Evolutionary conservation across 1,140 invertebrate species (phyloP).

Genomic region (Xylocopa sonorina): DNA sequence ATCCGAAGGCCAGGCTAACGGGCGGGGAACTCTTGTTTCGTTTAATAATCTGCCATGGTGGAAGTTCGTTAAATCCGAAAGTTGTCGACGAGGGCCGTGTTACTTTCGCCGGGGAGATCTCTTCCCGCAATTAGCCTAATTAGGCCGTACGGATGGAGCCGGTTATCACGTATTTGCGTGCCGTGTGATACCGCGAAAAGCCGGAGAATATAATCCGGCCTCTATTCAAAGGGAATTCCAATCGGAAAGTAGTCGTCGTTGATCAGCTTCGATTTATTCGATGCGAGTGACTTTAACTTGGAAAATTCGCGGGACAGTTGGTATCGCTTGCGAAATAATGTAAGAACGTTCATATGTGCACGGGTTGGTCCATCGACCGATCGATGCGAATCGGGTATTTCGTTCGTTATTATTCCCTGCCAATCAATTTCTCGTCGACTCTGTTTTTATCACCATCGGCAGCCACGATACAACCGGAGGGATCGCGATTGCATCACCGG

Average conservation of each 20-base stretch:
- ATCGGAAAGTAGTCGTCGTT: neutral
- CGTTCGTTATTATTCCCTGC: neutral
- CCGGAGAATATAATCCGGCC: neutral
- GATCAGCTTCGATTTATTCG: too few species aligned
- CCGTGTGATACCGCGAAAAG: neutral
- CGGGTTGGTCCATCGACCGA: too few species aligned
- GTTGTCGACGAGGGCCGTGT: too few species aligned
- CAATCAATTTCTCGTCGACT: neutral
- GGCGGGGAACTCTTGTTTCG: neutral
- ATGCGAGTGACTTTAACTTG: too few species aligned
- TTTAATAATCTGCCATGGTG: neutral
- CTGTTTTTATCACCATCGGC: neutral
- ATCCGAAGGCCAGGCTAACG: neutral
- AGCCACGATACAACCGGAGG: neutral
- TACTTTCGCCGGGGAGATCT: neutral
- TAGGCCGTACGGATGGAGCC: neutral
- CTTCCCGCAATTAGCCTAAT: slow-evolving; percentile 10
- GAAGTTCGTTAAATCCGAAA: slow-evolving; percentile 12
- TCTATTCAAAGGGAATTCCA: neutral
- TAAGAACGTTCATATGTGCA: too few species aligned
- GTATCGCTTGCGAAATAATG: too few species aligned
- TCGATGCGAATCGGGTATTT: neutral
- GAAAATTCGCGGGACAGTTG: too few species aligned
- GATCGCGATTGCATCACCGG: slow-evolving; percentile 39
- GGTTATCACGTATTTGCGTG: neutral